phyloP scores from a whole-genome alignment of 1,140 invertebrate genomes.

The Teleogryllus occipitalis region DNA sequence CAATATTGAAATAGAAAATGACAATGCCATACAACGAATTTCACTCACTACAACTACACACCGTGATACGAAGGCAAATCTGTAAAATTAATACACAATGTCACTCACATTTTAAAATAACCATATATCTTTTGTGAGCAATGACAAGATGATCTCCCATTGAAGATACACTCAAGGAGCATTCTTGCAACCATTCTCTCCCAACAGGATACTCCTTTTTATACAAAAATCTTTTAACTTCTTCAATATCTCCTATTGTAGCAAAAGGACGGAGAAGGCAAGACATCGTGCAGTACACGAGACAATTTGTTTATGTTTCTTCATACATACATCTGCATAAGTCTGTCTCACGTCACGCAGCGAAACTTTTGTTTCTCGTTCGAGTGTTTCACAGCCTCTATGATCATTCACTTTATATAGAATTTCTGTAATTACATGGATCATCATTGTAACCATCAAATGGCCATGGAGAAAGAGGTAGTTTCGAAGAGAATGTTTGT shows the following conservation, averaged over 20 bases:
- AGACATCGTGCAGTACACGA: background rate
- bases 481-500: too few species aligned
- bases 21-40: constrained; percentile 41
- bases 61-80: constrained; percentile 36
- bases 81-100: constrained; percentile 42
- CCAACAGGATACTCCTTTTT: background rate
- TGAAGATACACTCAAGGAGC: constrained; percentile 61
- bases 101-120: constrained; percentile 57
- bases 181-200: constrained; percentile 57
- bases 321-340: too few species aligned
- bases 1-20: constrained; percentile 14
- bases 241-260: background rate
- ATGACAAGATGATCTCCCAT: constrained; percentile 62
- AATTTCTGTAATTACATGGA: too few species aligned
- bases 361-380: too few species aligned
- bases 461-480: too few species aligned
- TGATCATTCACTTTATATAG: too few species aligned
- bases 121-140: constrained; percentile 53
- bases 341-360: too few species aligned
- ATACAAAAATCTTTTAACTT: background rate
- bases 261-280: background rate
- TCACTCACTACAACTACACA: constrained; percentile 40
- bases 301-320: too few species aligned
- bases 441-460: too few species aligned
- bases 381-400: too few species aligned